Conservation (phyloP, 2,113 vertebrate genomes). For the Pachycephala philippinensis region DNA sequence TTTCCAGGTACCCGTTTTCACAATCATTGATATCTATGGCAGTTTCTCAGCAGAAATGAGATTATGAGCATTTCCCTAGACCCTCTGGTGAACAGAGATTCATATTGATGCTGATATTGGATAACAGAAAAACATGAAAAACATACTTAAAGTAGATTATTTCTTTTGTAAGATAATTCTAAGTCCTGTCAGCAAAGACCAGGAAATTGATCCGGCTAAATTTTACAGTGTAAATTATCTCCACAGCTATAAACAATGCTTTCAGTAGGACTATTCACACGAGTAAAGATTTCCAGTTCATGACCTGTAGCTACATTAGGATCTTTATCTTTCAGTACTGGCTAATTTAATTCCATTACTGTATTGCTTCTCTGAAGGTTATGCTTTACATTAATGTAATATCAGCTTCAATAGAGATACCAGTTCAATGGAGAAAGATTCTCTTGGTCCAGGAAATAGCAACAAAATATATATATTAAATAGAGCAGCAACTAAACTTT, state of each 20-base stretch:
- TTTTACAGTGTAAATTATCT: background rate
- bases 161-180: background rate
- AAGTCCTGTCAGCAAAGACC: background rate
- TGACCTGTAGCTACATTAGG: background rate
- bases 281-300: background rate
- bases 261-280: background rate
- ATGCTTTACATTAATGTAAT: background rate
- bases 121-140: background rate
- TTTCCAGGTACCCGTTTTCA: background rate
- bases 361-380: background rate
- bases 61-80: background rate
- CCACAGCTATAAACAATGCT: background rate
- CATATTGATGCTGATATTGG: background rate
- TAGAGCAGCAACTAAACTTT: background rate
- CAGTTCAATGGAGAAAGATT: background rate
- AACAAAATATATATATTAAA: background rate
- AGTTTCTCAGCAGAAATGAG: background rate
- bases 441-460: background rate
- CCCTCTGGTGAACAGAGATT: background rate
- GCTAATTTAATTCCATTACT: background rate
- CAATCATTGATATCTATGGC: background rate
- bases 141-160: background rate
- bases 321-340: background rate
- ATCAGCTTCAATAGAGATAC: background rate
- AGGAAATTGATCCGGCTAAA: background rate